Evolutionary conservation across 2,888 invertebrate genomes (phyloP).

Genomic region (Gandaritis pyraliata): DNA sequence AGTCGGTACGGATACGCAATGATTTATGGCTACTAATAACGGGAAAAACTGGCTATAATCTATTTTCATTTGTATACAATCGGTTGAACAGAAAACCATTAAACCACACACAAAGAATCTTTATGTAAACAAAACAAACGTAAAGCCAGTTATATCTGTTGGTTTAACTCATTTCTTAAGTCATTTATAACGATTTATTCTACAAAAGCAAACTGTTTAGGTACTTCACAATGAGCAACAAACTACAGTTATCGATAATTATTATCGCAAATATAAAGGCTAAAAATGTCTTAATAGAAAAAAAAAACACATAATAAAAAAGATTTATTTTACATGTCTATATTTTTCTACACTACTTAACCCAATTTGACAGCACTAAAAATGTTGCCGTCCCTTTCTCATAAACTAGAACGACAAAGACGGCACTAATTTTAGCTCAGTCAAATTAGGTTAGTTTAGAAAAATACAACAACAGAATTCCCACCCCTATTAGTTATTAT

Average conservation of each 20-base stretch:
- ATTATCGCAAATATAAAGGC: background rate
- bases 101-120: conserved; percentile 69
- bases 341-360: no score
- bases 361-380: no score
- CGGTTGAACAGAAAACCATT: conserved; percentile 84
- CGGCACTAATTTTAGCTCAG: no score
- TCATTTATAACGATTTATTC: conserved; percentile 51
- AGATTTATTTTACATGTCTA: no score
- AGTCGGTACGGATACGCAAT: conserved; percentile 74
- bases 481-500: no score
- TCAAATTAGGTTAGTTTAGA: no score
- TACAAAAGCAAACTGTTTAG: background rate
- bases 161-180: conserved; percentile 81
- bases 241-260: background rate
- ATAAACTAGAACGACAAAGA: no score
- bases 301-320: background rate
- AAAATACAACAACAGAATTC: no score
- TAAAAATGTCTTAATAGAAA: background rate
- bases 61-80: conserved; percentile 83
- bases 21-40: conserved; percentile 82
- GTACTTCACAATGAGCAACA: background rate
- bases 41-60: conserved; percentile 83
- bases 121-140: conserved; percentile 79
- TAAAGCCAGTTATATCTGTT: conserved; percentile 81
- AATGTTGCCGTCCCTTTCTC: no score